Percentiles rank a stretch among this genome's conserved stretches.
phyloP scores from a whole-genome alignment of 2,888 invertebrate species.

The Pristionchus arcanus region DNA sequence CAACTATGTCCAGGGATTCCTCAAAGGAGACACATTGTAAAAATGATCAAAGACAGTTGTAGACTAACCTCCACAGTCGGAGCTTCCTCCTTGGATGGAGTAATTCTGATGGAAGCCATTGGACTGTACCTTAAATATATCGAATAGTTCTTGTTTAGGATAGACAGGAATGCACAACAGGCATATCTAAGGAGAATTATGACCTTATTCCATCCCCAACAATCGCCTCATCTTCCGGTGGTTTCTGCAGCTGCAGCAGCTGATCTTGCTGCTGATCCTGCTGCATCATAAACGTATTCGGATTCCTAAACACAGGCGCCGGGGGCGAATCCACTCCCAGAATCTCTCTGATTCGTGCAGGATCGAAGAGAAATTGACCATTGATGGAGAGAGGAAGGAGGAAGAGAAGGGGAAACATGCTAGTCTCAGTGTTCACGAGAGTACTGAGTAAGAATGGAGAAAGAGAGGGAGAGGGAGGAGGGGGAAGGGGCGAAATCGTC shows the following conservation, averaged over 20 bases:
- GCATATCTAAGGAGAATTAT: neutral
- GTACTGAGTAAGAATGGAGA: slow-evolving; percentile 45
- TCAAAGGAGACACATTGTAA: neutral
- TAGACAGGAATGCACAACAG: neutral
- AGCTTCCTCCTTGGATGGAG: neutral
- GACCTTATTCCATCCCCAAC: neutral
- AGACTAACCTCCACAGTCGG: neutral
- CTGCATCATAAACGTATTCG: neutral
- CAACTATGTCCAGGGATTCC: neutral
- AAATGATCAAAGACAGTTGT: neutral
- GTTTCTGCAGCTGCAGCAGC: neutral
- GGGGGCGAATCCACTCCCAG: neutral
- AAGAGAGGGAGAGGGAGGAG: neutral
- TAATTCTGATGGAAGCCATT: neutral
- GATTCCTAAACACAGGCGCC: neutral
- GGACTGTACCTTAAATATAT: neutral
- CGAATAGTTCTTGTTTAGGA: no score
- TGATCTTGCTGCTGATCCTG: neutral
- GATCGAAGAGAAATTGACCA: neutral
- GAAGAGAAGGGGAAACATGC: neutral
- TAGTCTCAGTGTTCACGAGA: slow-evolving; percentile 16
- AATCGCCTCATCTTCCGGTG: neutral
- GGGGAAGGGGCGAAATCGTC: neutral
- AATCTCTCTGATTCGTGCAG: neutral
- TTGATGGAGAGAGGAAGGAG: neutral